Percentiles rank a stretch among this genome's conserved stretches.
phyloP scores from a whole-genome alignment of 2,888 invertebrate species.

The Linyphia triangularis region DNA sequence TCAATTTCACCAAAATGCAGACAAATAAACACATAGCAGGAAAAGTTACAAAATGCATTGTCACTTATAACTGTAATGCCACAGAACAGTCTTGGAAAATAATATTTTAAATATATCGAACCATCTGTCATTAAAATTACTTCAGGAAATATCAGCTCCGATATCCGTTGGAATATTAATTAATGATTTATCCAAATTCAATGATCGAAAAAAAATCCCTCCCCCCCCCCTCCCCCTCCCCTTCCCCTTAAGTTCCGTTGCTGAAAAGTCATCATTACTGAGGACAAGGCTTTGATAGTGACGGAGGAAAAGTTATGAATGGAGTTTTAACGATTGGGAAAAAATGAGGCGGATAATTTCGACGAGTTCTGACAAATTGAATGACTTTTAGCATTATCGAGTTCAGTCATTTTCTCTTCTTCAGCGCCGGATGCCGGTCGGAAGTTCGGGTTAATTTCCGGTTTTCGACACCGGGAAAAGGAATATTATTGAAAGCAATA shows the following conservation, averaged over 20 bases:
- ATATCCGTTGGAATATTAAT: slow-evolving; percentile 1
- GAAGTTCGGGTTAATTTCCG: slow-evolving; percentile 51
- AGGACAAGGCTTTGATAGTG: neutral
- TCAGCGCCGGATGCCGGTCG: slow-evolving; percentile 38
- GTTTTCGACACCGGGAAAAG: slow-evolving; percentile 26
- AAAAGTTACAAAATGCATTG: too few species aligned
- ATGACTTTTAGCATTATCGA: slow-evolving; percentile 32
- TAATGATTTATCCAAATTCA: slow-evolving; percentile 26
- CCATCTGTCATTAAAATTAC: neutral
- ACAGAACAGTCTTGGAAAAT: too few species aligned
- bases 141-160: neutral
- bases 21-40: too few species aligned
- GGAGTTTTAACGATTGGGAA: slow-evolving; percentile 38
- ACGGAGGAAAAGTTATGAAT: slow-evolving; percentile 16
- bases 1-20: too few species aligned
- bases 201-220: slow-evolving; percentile 29
- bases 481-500: slow-evolving; percentile 39
- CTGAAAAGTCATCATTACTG: neutral
- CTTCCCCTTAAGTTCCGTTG: slow-evolving; percentile 5
- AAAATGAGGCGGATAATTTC: slow-evolving; percentile 43
- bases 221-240: neutral
- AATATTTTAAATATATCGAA: too few species aligned
- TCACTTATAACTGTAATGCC: too few species aligned
- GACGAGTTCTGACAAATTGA: slow-evolving; percentile 45
- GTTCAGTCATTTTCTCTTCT: slow-evolving; percentile 30